phyloP scores from a whole-genome alignment of 2,888 invertebrate species.

The Polyploca ridens region DNA sequence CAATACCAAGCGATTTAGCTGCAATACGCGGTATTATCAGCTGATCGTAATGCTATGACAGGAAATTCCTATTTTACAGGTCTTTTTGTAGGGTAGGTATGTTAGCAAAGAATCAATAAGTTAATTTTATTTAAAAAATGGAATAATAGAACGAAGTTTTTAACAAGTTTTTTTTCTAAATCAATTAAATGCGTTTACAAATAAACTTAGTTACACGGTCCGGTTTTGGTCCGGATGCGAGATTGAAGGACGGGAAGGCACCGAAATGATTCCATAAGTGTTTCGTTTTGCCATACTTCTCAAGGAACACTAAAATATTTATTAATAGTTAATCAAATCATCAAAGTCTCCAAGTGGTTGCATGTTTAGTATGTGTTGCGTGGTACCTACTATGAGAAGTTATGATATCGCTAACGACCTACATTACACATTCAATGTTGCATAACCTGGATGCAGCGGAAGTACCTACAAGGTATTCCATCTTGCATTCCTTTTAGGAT shows the following conservation, averaged over 20 bases:
- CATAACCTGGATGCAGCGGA: constrained; percentile 61
- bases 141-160: no score
- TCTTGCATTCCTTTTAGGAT: background rate
- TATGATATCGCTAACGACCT: constrained; percentile 61
- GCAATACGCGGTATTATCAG: background rate
- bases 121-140: no score
- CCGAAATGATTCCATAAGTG: no score
- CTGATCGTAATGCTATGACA: background rate
- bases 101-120: no score
- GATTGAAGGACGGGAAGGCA: no score
- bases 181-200: no score
- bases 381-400: constrained; percentile 44
- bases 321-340: background rate
- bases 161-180: no score
- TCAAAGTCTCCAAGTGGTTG: constrained; percentile 21
- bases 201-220: no score
- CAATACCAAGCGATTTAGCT: background rate
- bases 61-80: no score
- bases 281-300: no score
- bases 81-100: no score
- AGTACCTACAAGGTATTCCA: constrained; percentile 32
- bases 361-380: constrained; percentile 32
- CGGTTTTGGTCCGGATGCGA: no score
- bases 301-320: background rate
- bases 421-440: constrained; percentile 61